These are phyloP conservation scores for Reticulitermes lucifugus DNA, from an alignment of 2,888 invertebrate species.

Conservation along the genomic window DNA sequence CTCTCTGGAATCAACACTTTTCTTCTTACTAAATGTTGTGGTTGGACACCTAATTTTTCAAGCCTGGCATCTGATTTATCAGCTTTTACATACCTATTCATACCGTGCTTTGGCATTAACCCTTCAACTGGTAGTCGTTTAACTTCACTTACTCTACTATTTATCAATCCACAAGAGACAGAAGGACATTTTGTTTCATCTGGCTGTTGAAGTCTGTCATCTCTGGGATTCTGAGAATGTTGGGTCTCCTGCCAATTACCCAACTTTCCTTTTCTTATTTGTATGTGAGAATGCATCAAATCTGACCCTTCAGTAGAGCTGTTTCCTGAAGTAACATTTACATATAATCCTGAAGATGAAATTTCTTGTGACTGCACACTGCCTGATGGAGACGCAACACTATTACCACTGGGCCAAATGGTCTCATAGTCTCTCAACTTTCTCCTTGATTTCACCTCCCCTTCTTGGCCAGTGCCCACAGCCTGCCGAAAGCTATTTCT, in stretches of 20 bases:
- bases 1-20: not conserved
- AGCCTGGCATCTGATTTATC: not conserved
- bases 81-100: not conserved
- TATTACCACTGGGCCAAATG: constrained; percentile 55
- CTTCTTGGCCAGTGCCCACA: constrained; percentile 57
- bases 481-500: constrained; percentile 60
- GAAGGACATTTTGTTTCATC: not conserved
- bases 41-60: constrained; percentile 21
- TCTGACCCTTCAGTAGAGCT: not conserved
- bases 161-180: not conserved
- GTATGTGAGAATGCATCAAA: not conserved
- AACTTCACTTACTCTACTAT: not conserved
- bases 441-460: not conserved
- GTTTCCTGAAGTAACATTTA: not conserved
- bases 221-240: not conserved
- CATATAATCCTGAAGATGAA: not conserved
- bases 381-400: no score
- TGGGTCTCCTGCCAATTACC: not conserved
- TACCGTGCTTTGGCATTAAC: not conserved
- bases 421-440: constrained; percentile 56
- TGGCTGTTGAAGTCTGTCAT: not conserved
- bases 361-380: not conserved
- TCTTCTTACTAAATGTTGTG: not conserved
- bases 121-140: not conserved
- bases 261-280: not conserved